phyloP scores from a whole-genome alignment of 2,797 vertebrate species.

The Urosaurus nigricauda region DNA sequence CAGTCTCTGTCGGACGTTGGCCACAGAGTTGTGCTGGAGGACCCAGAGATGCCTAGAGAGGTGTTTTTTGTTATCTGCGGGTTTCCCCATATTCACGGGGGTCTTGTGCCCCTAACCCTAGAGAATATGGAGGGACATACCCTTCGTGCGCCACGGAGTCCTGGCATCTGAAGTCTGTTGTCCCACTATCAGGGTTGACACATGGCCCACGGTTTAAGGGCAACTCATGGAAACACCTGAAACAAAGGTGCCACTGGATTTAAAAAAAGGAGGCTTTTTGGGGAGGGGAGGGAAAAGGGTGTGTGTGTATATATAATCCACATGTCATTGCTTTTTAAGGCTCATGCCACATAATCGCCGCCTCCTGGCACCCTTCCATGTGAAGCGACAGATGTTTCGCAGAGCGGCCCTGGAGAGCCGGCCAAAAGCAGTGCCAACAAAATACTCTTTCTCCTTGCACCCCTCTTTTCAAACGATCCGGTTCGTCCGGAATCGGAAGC shows the following conservation, averaged over 20 bases:
- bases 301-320: neutral
- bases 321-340: slow-evolving; percentile 10
- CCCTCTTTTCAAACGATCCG: neutral
- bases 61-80: too few relatives aligned
- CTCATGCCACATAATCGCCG: slow-evolving; percentile 24
- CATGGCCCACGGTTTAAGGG: neutral
- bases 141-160: too few relatives aligned
- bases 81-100: too few relatives aligned
- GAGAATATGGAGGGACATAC: too few relatives aligned
- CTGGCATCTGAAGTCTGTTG: neutral
- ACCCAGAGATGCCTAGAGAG: too few relatives aligned
- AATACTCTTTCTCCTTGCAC: neutral
- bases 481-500: neutral
- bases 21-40: too few relatives aligned
- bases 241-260: too few relatives aligned
- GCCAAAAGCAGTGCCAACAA: slow-evolving; percentile 1
- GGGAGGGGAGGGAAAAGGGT: neutral
- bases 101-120: too few relatives aligned
- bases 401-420: neutral
- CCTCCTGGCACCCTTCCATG: neutral
- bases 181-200: neutral
- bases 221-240: too few relatives aligned
- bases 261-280: neutral
- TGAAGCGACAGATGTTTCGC: neutral
- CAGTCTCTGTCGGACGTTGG: too few relatives aligned